These are phyloP conservation scores for Drepana falcataria DNA, from an alignment of 2,888 invertebrate genomes.

Conservation along the genomic window DNA sequence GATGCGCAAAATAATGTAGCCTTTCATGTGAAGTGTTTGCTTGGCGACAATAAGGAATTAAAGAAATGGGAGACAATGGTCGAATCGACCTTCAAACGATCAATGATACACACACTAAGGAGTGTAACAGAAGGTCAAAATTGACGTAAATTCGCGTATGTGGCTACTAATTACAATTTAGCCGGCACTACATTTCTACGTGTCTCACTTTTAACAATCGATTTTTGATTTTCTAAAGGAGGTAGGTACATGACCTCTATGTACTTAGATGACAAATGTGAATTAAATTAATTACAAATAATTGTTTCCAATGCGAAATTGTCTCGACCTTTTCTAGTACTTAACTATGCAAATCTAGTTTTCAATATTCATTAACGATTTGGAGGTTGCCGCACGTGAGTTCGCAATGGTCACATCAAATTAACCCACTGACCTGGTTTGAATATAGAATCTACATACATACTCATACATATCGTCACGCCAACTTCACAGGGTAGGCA, in stretches of 20 bases:
- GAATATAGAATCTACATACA: too few species aligned
- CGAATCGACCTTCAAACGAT: neutral
- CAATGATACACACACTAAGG: constrained; percentile 2
- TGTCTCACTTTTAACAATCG: constrained; percentile 1
- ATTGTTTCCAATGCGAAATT: too few species aligned
- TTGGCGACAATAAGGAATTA: constrained; percentile 4
- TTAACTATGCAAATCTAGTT: too few species aligned
- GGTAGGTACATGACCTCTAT: neutral
- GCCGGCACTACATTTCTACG: neutral
- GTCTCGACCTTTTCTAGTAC: too few species aligned
- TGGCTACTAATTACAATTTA: neutral
- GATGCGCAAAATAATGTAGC: constrained; percentile 22
- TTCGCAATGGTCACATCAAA: too few species aligned
- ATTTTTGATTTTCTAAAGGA: neutral
- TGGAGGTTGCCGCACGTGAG: too few species aligned
- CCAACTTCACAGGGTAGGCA: too few species aligned
- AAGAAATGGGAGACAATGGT: constrained; percentile 3
- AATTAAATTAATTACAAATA: too few species aligned
- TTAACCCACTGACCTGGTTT: too few species aligned
- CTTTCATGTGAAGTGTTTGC: neutral
- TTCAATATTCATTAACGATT: too few species aligned
- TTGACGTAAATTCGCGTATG: constrained; percentile 6
- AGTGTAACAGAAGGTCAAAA: constrained; percentile 10
- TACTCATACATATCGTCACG: too few species aligned
- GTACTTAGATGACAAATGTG: neutral